Percentiles rank a stretch among this genome's conserved stretches.
Evolutionary conservation across 37 sponge, comb jelly and placozoan genomes (phyloP).

Genomic region (Diacarnus erythraeanus): DNA sequence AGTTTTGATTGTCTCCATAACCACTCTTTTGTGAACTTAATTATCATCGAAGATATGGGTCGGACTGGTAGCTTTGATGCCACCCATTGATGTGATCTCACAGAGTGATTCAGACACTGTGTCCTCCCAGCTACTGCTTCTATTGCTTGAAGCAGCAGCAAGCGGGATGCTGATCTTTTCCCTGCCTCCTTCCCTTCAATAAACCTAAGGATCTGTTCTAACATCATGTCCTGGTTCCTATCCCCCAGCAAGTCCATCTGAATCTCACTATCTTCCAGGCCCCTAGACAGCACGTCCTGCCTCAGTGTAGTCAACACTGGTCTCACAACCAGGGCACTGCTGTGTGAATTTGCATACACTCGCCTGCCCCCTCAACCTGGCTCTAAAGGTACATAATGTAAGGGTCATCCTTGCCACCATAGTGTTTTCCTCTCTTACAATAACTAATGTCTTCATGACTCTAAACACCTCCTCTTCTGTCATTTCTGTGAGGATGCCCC

Average conservation of each 20-base stretch:
- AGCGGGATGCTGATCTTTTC: constrained; percentile 23
- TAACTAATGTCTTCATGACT: constrained; percentile 24
- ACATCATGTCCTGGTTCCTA: constrained; percentile 39
- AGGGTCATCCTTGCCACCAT: constrained; percentile 25
- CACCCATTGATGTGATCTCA: constrained; percentile 9
- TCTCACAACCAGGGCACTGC: constrained; percentile 16
- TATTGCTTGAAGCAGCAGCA: constrained; percentile 35
- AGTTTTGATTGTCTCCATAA: constrained; percentile 21
- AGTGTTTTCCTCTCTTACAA: constrained; percentile 21
- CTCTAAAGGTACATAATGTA: constrained; percentile 25
- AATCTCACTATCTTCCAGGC: constrained; percentile 26
- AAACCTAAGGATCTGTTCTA: constrained; percentile 26
- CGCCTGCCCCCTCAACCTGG: constrained; percentile 48
- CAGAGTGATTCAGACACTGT: constrained; percentile 24
- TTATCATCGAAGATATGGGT: constrained; percentile 3
- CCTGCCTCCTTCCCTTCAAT: constrained; percentile 25
- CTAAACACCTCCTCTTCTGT: constrained; percentile 30
- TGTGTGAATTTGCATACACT: constrained; percentile 37
- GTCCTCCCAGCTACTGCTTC: background rate
- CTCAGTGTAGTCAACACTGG: constrained; percentile 30
- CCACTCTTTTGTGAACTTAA: constrained; percentile 21
- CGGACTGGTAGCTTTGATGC: background rate
- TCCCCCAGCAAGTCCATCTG: constrained; percentile 43
- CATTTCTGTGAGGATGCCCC: constrained; percentile 10
- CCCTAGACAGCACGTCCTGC: constrained; percentile 11